These are phyloP conservation scores for Caenorhabditis sp. DNA, from an alignment of 2,888 invertebrate genomes.

Conservation along the genomic window DNA sequence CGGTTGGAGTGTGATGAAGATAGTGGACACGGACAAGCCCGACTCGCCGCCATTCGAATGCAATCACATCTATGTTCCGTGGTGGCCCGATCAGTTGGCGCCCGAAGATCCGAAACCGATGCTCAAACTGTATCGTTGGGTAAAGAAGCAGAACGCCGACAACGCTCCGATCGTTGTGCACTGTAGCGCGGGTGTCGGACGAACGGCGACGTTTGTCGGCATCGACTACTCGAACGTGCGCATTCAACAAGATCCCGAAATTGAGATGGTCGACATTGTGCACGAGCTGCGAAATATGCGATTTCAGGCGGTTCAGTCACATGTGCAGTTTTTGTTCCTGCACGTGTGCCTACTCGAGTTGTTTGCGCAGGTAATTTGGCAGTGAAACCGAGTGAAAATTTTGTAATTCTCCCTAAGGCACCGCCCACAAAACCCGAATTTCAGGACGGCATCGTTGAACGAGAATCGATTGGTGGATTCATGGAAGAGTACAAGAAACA, in stretches of 20 bases:
- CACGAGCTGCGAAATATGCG: constrained; percentile 45
- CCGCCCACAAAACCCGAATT: no score
- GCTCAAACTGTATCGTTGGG: constrained; percentile 47
- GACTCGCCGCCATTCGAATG: constrained; percentile 13
- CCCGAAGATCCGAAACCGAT: constrained; percentile 47
- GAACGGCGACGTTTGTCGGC: constrained; percentile 56
- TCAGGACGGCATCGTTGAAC: constrained; percentile 30
- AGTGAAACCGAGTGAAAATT: no score
- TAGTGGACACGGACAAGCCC: neutral
- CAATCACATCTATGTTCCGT: constrained; percentile 41
- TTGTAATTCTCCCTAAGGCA: no score
- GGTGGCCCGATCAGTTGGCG: constrained; percentile 57
- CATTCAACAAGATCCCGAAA: constrained; percentile 34
- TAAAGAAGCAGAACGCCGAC: constrained; percentile 37
- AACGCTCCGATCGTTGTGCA: constrained; percentile 50
- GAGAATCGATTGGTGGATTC: constrained; percentile 23
- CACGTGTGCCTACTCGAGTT: constrained; percentile 44
- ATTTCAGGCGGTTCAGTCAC: constrained; percentile 44
- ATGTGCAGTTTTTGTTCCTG: constrained; percentile 50
- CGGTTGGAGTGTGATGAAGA: neutral
- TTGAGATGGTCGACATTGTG: constrained; percentile 40
- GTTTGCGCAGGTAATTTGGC: constrained; percentile 35
- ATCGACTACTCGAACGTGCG: constrained; percentile 42
- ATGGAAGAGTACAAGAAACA: constrained; percentile 36
- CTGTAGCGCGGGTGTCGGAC: constrained; percentile 59